A percentile compares a stretch with the other conserved stretches of the same genome.
Conservation (phyloP, 2,888 invertebrate genomes). For the Lochmaea crataegi region DNA sequence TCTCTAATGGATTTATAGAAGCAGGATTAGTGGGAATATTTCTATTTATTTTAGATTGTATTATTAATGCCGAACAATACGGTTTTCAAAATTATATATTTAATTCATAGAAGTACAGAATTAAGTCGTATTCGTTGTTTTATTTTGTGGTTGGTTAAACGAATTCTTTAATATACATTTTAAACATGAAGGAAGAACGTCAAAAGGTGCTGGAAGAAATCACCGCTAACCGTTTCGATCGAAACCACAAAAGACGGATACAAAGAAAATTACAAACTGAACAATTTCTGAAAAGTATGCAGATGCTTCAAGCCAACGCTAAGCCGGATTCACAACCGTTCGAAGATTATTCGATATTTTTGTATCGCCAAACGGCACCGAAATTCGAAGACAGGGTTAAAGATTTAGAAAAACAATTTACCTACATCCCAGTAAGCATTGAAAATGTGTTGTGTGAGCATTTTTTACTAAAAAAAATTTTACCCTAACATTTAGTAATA, state of each 20-base stretch:
- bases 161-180: conserved; percentile 17
- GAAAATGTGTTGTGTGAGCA: background rate
- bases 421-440: conserved; percentile 75
- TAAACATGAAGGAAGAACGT: conserved; percentile 74
- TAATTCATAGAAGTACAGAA: conserved; percentile 29
- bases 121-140: conserved; percentile 7
- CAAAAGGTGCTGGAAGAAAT: conserved; percentile 81
- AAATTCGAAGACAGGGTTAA: conserved; percentile 87
- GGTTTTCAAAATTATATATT: conserved; percentile 49
- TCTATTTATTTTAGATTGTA: conserved; percentile 56
- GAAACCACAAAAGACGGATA: conserved; percentile 72
- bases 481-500: background rate
- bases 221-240: conserved; percentile 74
- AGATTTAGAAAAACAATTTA: conserved; percentile 80
- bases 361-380: conserved; percentile 87
- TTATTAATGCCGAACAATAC: conserved; percentile 65
- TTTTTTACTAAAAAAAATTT: background rate
- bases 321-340: conserved; percentile 74
- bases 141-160: background rate
- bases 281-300: conserved; percentile 86
- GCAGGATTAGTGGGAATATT: conserved; percentile 55
- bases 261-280: conserved; percentile 82
- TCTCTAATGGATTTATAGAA: conserved; percentile 54
- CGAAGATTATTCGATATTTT: conserved; percentile 86
- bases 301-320: conserved; percentile 84